Percentiles rank a stretch among this genome's conserved stretches.
phyloP scores from a whole-genome alignment of 2,888 invertebrate species.

The Caenorhabditis angaria region DNA sequence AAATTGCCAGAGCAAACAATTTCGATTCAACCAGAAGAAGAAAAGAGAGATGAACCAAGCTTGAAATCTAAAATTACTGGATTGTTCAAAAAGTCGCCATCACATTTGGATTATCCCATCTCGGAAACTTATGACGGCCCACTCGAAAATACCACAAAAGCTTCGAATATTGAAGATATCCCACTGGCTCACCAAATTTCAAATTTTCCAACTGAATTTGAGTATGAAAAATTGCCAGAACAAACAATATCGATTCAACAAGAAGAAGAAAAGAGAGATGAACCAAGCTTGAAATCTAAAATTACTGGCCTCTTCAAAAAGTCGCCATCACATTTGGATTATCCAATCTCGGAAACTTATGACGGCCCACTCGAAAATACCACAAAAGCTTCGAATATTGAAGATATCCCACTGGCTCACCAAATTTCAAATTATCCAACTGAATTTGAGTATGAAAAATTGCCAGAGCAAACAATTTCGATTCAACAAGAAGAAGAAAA shows the following conservation, averaged over 20 bases:
- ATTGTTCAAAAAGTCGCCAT: slow-evolving; percentile 39
- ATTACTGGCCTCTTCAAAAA: slow-evolving; percentile 50
- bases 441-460: slow-evolving; percentile 34
- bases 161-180: slow-evolving; percentile 33
- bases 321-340: slow-evolving; percentile 45
- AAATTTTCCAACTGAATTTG: slow-evolving; percentile 19
- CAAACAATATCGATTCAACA: slow-evolving; percentile 8
- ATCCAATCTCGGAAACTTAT: slow-evolving; percentile 46
- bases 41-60: background rate
- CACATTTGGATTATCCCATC: slow-evolving; percentile 53
- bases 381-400: slow-evolving; percentile 35
- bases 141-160: slow-evolving; percentile 19
- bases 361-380: slow-evolving; percentile 47
- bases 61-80: slow-evolving; percentile 15
- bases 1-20: background rate
- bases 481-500: slow-evolving; percentile 23
- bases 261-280: slow-evolving; percentile 27
- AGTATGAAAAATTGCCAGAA: slow-evolving; percentile 2
- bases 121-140: slow-evolving; percentile 40
- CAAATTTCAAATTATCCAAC: slow-evolving; percentile 47
- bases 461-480: slow-evolving; percentile 7
- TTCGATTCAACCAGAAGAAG: slow-evolving; percentile 13
- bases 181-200: slow-evolving; percentile 41
- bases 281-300: slow-evolving; percentile 30
- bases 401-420: slow-evolving; percentile 39